phyloP scores from a whole-genome alignment of 2,888 invertebrate species.

The Thecophora atra region DNA sequence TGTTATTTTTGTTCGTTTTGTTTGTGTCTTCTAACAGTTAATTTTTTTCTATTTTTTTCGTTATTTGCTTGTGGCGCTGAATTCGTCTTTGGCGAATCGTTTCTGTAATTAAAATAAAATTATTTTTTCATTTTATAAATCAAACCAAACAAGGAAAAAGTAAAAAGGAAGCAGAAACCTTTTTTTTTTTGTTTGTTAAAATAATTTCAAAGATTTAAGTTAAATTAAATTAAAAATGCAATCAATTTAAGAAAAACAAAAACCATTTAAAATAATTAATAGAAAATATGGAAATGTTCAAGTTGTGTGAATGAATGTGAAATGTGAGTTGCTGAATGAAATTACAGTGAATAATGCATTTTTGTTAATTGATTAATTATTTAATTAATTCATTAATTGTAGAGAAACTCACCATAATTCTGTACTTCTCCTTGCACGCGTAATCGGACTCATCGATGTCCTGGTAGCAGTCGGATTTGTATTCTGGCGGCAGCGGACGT shows the following conservation, averaged over 20 bases:
- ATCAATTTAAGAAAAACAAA: neutral
- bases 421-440: constrained; percentile 82
- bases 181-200: constrained; percentile 1
- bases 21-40: constrained; percentile 11
- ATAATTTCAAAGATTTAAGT: neutral
- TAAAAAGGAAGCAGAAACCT: too few species aligned
- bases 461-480: constrained; percentile 82
- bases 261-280: too few species aligned
- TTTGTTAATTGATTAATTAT: too few species aligned
- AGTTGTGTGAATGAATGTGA: neutral
- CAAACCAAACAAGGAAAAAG: too few species aligned
- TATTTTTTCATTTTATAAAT: constrained; percentile 45
- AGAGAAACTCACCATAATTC: constrained; percentile 76
- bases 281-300: neutral
- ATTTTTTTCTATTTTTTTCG: constrained; percentile 41
- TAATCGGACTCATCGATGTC: constrained; percentile 82
- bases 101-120: constrained; percentile 66
- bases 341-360: too few species aligned
- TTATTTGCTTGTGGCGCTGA: constrained; percentile 52
- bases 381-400: too few species aligned
- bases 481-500: constrained; percentile 74
- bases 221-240: neutral
- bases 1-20: neutral
- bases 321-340: too few species aligned
- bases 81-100: constrained; percentile 67